Percentiles rank a stretch among this genome's conserved stretches.
Evolutionary conservation across 2,797 vertebrate species (phyloP).

Genomic region (Esox masquinongy): DNA sequence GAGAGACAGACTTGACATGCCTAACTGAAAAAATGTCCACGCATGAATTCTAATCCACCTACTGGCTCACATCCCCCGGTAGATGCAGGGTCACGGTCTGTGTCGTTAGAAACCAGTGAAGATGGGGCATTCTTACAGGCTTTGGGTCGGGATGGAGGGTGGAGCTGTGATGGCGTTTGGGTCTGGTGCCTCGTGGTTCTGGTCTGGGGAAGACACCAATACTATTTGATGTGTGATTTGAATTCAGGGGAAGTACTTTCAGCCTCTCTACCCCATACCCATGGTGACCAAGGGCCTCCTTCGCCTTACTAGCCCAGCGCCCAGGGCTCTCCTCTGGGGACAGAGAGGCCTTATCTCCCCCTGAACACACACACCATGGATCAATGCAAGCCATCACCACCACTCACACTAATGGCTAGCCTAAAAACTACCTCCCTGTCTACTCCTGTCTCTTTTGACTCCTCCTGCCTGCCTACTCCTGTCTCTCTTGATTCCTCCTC

Average conservation of each 20-base stretch:
- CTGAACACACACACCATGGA: constrained; percentile 74
- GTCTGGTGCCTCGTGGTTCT: background rate
- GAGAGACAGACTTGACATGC: no score
- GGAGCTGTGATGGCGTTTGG: background rate
- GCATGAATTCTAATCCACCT: no score
- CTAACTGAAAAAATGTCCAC: no score
- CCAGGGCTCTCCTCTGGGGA: constrained; percentile 68
- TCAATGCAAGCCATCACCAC: constrained; percentile 79
- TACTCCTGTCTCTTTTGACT: constrained; percentile 51
- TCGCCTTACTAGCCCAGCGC: constrained; percentile 45
- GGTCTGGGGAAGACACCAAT: background rate
- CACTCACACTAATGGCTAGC: constrained; percentile 58
- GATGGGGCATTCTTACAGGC: background rate
- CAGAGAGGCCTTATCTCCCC: constrained; percentile 79
- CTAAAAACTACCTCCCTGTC: constrained; percentile 50
- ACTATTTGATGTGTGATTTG: background rate
- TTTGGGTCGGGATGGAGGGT: no score
- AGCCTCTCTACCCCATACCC: background rate
- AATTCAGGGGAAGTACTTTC: background rate
- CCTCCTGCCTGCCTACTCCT: background rate
- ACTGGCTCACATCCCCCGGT: no score
- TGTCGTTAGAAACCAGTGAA: no score
- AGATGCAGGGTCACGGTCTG: no score
- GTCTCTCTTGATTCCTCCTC: background rate
- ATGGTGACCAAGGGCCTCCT: constrained; percentile 49